Evolutionary conservation across 1,140 invertebrate genomes (phyloP), one percentile per base, ranked within the genome.

Genomic region (Parapsyche elsis): DNA sequence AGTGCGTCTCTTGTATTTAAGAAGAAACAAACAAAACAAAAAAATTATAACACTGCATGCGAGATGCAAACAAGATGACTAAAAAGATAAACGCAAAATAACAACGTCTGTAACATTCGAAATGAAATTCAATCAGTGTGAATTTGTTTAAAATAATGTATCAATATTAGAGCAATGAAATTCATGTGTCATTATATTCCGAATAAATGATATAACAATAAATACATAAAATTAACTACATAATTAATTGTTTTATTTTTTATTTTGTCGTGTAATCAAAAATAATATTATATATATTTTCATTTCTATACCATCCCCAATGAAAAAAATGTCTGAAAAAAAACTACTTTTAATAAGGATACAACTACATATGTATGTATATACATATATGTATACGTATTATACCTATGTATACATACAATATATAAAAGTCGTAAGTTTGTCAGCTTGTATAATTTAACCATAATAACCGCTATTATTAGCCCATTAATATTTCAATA

Each of bases 141-240:
- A 44, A 74, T 44, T 23, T n/a, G 4, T 38, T 46, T 45, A 74
- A 44, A 76, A 19, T 59, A 46, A 24, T 76, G 74, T 76, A 76
- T 76, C 74, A 76, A 76, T 76, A 76, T 76, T 76, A 76, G 74
- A 76, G 45, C 45, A 16, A 76, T 59, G 21, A 49, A 61, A 76
- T 76, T n/a, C 19, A 76, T 76, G 74, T 76, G 46, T 76, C 74
- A 76, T 76, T 59, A 76, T 76, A 16, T 49, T 46, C 19, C 59
- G 74, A 46, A 26, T 76, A 76, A 75, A 49, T 70, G 21, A 30
- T 46, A 59, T 59, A 76, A 16, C 14, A 76, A 76, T 76, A 76
- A 76, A 76, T 38, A 38, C 30, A 38, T 38, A 16, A 76, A 59
- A 57, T 53, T 61, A 49, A 76, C 14, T 14, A 76, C 53, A n/a